A percentile compares a stretch with the other conserved stretches of the same genome.
phyloP scores from a whole-genome alignment of 2,113 vertebrate genomes.

The Asarcornis scutulata region DNA sequence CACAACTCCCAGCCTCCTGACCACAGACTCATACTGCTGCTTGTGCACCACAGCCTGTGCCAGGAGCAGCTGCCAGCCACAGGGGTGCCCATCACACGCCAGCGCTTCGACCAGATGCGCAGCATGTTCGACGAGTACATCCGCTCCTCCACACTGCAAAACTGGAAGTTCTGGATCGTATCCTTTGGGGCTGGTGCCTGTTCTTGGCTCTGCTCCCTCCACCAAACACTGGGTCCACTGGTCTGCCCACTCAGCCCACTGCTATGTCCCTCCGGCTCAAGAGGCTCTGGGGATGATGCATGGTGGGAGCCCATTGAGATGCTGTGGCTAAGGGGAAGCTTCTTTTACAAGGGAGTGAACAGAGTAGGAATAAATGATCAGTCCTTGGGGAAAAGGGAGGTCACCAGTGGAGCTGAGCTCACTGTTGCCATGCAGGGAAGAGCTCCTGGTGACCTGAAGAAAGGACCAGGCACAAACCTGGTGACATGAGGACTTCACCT shows the following conservation, averaged over 20 bases:
- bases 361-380: background rate
- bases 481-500: background rate
- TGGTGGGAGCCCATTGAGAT: fast-evolving
- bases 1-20: fast-evolving
- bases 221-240: background rate
- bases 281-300: background rate
- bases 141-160: conserved; percentile 87
- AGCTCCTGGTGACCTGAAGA: background rate
- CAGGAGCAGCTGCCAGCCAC: conserved; percentile 96
- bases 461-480: background rate
- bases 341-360: background rate
- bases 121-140: conserved; percentile 93
- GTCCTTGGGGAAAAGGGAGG: background rate
- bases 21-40: fast-evolving
- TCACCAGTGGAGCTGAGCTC: background rate
- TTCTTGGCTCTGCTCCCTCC: background rate
- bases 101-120: conserved; percentile 95
- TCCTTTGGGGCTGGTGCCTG: conserved; percentile 73
- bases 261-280: fast-evolving
- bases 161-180: conserved; percentile 99
- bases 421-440: background rate
- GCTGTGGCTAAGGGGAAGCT: background rate
- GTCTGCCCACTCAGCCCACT: background rate
- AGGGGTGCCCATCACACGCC: conserved; percentile 92
- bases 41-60: conserved; percentile 78